Conservation (phyloP, 2,888 invertebrate species). For the Cheiracanthium punctorium region DNA sequence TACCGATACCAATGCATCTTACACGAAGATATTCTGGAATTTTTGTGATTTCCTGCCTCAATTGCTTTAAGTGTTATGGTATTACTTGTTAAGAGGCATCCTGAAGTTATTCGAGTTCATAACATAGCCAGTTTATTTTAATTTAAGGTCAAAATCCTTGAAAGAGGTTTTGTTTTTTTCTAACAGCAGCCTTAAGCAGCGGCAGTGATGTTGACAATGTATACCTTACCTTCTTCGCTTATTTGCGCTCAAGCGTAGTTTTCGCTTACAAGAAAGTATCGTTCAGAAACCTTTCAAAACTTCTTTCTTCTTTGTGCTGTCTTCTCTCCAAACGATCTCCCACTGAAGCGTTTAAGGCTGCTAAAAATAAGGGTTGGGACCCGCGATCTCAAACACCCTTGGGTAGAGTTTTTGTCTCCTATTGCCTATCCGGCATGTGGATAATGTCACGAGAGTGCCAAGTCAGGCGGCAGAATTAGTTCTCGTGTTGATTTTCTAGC, state of each 20-base stretch:
- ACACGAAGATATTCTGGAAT: no score
- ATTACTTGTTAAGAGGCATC: no score
- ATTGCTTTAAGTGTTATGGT: no score
- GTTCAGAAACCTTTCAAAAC: conserved; percentile 21
- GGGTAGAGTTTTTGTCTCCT: conserved; percentile 39
- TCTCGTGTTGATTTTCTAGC: conserved; percentile 14
- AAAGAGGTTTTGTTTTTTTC: no score
- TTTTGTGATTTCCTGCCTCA: no score
- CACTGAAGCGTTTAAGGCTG: conserved; percentile 40
- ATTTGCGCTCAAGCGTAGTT: background rate
- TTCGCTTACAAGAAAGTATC: background rate
- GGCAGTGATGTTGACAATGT: no score
- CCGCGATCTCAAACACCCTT: conserved; percentile 12
- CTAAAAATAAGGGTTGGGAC: conserved; percentile 31
- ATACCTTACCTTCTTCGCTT: background rate
- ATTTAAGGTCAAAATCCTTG: no score
- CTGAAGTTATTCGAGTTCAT: no score
- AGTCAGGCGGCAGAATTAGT: conserved; percentile 30
- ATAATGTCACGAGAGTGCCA: conserved; percentile 19
- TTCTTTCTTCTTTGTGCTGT: conserved; percentile 16
- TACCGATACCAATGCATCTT: no score
- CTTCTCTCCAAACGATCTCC: conserved; percentile 20
- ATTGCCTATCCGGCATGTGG: conserved; percentile 34
- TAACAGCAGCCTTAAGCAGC: no score
- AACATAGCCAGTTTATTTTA: no score